phyloP scores from a whole-genome alignment of 2,797 vertebrate genomes.

The Poecilia velifera region DNA sequence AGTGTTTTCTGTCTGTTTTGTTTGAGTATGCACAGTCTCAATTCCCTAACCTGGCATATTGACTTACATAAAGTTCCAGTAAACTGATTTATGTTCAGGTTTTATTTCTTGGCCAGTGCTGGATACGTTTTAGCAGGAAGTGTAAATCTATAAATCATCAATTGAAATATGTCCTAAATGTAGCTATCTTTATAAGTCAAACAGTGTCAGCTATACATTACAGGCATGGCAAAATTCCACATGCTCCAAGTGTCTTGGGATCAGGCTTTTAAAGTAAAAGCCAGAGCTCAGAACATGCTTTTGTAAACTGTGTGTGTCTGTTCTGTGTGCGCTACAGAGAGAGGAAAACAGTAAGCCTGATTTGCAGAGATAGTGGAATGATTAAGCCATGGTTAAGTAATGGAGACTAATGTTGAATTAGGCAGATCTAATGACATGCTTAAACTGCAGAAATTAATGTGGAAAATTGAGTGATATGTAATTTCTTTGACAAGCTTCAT shows the following conservation, averaged over 20 bases:
- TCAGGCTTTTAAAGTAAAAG: slow-evolving; percentile 20
- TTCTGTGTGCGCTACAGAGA: slow-evolving; percentile 1
- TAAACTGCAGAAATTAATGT: slow-evolving; percentile 55
- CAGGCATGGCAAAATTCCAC: slow-evolving; percentile 25
- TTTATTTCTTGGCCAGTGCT: slow-evolving; percentile 60
- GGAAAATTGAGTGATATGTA: slow-evolving; percentile 69
- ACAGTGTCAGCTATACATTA: slow-evolving; percentile 28
- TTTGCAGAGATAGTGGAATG: slow-evolving; percentile 58
- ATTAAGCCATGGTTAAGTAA: slow-evolving; percentile 57
- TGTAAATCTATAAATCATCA: slow-evolving; percentile 61
- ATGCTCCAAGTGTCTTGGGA: slow-evolving; percentile 32
- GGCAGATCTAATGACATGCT: slow-evolving; percentile 52
- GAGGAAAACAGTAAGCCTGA: slow-evolving; percentile 28
- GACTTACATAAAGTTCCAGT: slow-evolving; percentile 50
- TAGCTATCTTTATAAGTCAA: slow-evolving; percentile 35
- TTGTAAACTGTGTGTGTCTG: slow-evolving; percentile 1
- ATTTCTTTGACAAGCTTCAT: slow-evolving; percentile 67
- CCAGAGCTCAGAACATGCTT: slow-evolving; percentile 5
- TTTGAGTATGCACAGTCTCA: slow-evolving; percentile 16
- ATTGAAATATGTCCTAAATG: slow-evolving; percentile 51
- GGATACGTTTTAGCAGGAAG: slow-evolving; percentile 55
- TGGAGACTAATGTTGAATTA: slow-evolving; percentile 72
- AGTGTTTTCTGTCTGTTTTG: slow-evolving; percentile 15
- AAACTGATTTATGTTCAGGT: slow-evolving; percentile 64
- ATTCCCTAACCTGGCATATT: slow-evolving; percentile 42